Evolutionary conservation across 1,140 invertebrate species (phyloP), one percentile per base, ranked within the genome.

Genomic region (Sminthurides bifidus): DNA sequence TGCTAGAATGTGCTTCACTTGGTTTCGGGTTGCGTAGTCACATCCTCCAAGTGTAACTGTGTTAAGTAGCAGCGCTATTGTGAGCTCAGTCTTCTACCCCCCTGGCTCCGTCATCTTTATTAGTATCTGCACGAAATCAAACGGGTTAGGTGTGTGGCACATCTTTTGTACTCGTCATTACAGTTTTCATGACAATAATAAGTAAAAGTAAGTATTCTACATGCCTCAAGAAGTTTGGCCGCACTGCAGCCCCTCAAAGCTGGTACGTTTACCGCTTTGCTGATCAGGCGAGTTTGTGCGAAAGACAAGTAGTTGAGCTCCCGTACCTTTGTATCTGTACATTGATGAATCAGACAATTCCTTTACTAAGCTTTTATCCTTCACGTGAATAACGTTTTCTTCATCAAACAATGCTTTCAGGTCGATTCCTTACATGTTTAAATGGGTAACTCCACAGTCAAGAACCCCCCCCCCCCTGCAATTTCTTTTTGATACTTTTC

Each of bases 361-460:
- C 63, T 27, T 37, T 29, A 27, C 59, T 59, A 15, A 49, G 41
- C 12, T 57, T 33, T 56, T 33, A 15, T 65, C 63, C 29, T 54
- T 55, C 15, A 41, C 41, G 27, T 59, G 43, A 15, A 5, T 21
- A 15, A 21, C n/a, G 52, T 57, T 54, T 38, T 60, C 62, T 1
- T 45, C 24, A 17, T 30, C 19, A 46, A 64, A 61, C 21, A 64
- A 44, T 43, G 29, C 43, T 35, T 53, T 31, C n/a, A 60, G 43
- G 44, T 59, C 56, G 15, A 30, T 31, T 10, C 52, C n/a, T 21
- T 43, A 50, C 54, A 61, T 61, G 8, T 29, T 29, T 3, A 65
- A 27, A 56, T 57, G 61, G 21, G 63, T 59, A 12, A 65, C 57
- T 44, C 59, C 63, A 27, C 41, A 46, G n/a, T 65, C 54, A 15